phyloP scores from a whole-genome alignment of 2,113 vertebrate species.

The Synodontis membranacea region DNA sequence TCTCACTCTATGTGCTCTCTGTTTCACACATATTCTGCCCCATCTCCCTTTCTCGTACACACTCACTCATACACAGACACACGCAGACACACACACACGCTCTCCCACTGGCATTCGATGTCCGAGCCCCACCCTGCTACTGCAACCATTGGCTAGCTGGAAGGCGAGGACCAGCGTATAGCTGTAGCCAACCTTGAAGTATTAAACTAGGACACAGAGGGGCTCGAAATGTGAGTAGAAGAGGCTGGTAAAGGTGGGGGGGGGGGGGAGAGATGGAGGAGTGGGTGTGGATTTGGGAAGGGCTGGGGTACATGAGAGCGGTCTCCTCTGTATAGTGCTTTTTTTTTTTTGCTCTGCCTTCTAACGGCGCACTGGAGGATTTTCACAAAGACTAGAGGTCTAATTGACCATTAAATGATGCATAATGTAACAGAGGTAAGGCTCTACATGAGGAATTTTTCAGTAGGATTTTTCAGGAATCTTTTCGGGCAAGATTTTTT shows the following conservation, averaged over 20 bases:
- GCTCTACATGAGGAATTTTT: background rate
- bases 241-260: slow-evolving; percentile 49
- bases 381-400: slow-evolving; percentile 13
- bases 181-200: slow-evolving; percentile 76
- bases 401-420: slow-evolving; percentile 33
- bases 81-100: slow-evolving; percentile 20
- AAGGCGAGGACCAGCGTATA: slow-evolving; percentile 69
- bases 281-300: slow-evolving; percentile 51
- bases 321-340: background rate
- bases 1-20: background rate
- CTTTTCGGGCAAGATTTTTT: background rate
- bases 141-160: slow-evolving; percentile 71
- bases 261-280: slow-evolving; percentile 46
- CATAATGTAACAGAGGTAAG: slow-evolving; percentile 11
- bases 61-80: slow-evolving; percentile 3
- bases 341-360: slow-evolving; percentile 13
- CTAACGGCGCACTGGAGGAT: background rate
- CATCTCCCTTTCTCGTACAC: background rate
- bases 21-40: slow-evolving; percentile 4
- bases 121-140: slow-evolving; percentile 63
- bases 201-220: slow-evolving; percentile 77
- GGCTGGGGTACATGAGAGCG: slow-evolving; percentile 42
- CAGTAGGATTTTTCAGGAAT: background rate
- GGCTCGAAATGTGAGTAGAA: slow-evolving; percentile 67
- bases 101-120: slow-evolving; percentile 53